A percentile compares a stretch with the other conserved stretches of the same genome.
Conservation (phyloP, 2,797 vertebrate species). For the Siniperca scherzeri region DNA sequence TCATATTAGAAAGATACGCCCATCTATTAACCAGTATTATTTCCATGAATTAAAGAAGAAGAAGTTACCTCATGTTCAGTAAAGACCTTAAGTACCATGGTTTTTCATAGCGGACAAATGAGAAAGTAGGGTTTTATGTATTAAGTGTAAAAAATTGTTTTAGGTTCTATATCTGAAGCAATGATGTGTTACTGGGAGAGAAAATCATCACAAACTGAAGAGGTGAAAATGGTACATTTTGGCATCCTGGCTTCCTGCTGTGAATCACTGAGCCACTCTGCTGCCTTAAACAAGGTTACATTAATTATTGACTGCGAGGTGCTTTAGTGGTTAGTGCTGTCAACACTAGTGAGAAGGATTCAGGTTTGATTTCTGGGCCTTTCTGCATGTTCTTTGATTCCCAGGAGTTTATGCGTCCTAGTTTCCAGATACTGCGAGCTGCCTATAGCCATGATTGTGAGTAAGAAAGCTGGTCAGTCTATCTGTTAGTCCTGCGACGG, state of each 20-base stretch:
- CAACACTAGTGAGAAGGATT: not conserved
- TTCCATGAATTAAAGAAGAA: not conserved
- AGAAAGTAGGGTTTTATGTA: not conserved
- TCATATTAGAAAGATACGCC: not conserved
- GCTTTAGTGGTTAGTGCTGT: slow-evolving; percentile 23
- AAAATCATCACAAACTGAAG: not conserved
- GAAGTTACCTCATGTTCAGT: not conserved
- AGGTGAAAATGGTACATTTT: slow-evolving; percentile 27
- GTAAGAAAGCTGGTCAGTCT: not conserved
- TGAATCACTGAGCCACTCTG: slow-evolving; percentile 15
- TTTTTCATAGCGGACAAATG: not conserved
- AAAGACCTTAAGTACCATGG: not conserved
- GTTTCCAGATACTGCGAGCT: not conserved
- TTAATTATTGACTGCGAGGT: slow-evolving; percentile 14
- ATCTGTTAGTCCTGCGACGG: not conserved
- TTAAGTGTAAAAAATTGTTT: not conserved
- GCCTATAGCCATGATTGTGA: not conserved
- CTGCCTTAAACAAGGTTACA: slow-evolving; percentile 31
- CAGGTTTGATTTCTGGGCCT: slow-evolving; percentile 5
- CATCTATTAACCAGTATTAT: not conserved
- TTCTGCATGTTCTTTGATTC: not conserved
- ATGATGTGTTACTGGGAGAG: slow-evolving; percentile 9
- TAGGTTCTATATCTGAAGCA: slow-evolving; percentile 9
- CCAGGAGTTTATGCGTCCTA: not conserved
- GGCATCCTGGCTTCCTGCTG: slow-evolving; percentile 4